Evolutionary conservation across 2,797 vertebrate genomes (phyloP).

Genomic region (Amblyopsis hoosieri): DNA sequence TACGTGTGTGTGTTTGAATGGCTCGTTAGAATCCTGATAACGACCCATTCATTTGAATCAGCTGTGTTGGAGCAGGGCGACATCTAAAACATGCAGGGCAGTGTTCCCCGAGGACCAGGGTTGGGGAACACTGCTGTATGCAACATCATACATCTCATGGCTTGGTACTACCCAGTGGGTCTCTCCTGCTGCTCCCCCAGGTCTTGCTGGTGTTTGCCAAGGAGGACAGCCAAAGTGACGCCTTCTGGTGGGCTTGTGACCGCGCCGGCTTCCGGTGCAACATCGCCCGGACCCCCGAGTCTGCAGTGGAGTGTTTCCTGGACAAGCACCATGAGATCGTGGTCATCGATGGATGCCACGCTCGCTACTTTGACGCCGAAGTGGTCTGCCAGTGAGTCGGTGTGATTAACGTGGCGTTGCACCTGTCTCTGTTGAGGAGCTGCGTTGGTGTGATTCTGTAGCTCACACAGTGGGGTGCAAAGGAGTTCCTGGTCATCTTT

Average conservation of each 20-base stretch:
- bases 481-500: too few relatives aligned
- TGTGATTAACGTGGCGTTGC: not conserved
- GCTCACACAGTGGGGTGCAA: too few relatives aligned
- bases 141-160: too few relatives aligned
- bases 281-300: constrained; percentile 88
- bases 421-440: not conserved
- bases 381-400: constrained; percentile 86
- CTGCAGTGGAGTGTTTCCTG: constrained; percentile 90
- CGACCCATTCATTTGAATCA: too few relatives aligned
- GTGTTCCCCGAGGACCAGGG: too few relatives aligned
- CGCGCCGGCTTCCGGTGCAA: constrained; percentile 90
- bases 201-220: constrained; percentile 94
- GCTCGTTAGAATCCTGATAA: too few relatives aligned
- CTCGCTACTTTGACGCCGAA: constrained; percentile 87
- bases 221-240: constrained; percentile 94
- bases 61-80: too few relatives aligned
- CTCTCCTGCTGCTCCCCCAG: constrained; percentile 63
- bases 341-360: constrained; percentile 88
- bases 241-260: constrained; percentile 97
- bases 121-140: too few relatives aligned
- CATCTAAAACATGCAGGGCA: too few relatives aligned
- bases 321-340: constrained; percentile 96
- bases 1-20: constrained; percentile 11
- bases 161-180: not conserved
- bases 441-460: not conserved